Percentiles rank a stretch among this genome's conserved stretches.
Evolutionary conservation across 2,888 invertebrate genomes (phyloP).

Genomic region (Agrochola macilenta): DNA sequence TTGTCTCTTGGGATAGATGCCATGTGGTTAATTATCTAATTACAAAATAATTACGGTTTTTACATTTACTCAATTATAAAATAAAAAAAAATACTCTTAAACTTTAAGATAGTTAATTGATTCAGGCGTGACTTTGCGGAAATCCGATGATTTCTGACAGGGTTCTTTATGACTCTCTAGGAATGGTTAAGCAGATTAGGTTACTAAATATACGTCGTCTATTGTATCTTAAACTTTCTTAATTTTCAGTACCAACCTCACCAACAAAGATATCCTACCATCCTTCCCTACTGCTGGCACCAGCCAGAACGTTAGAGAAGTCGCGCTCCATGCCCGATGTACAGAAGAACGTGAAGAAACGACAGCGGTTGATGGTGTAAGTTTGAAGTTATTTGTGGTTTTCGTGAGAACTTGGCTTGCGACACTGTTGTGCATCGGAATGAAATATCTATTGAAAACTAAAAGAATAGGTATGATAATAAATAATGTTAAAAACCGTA

Average conservation of each 20-base stretch:
- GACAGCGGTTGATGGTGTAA: slow-evolving; percentile 93
- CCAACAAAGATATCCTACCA: slow-evolving; percentile 59
- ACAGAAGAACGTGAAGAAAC: slow-evolving; percentile 93
- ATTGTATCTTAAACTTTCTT: neutral
- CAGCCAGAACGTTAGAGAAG: slow-evolving; percentile 93
- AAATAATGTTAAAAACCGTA: too few relatives aligned
- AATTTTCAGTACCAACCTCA: slow-evolving; percentile 37
- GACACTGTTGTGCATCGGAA: neutral
- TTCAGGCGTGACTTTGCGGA: too few relatives aligned
- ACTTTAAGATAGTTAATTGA: too few relatives aligned
- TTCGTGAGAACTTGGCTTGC: neutral
- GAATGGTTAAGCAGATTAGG: too few relatives aligned
- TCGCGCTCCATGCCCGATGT: slow-evolving; percentile 96
- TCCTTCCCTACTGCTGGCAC: slow-evolving; percentile 86
- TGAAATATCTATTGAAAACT: neutral
- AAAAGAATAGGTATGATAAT: neutral
- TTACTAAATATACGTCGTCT: too few relatives aligned
- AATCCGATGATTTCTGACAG: too few relatives aligned
- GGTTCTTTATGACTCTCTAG: too few relatives aligned
- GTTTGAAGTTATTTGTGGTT: slow-evolving; percentile 57
- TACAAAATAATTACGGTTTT: neutral
- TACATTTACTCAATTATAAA: neutral
- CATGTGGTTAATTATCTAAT: neutral
- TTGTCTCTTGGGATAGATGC: too few relatives aligned
- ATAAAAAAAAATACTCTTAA: neutral